Evolutionary conservation across 2,113 vertebrate species (phyloP), one percentile per base, ranked within the genome.

Genomic region (Halichoeres trimaculatus): DNA sequence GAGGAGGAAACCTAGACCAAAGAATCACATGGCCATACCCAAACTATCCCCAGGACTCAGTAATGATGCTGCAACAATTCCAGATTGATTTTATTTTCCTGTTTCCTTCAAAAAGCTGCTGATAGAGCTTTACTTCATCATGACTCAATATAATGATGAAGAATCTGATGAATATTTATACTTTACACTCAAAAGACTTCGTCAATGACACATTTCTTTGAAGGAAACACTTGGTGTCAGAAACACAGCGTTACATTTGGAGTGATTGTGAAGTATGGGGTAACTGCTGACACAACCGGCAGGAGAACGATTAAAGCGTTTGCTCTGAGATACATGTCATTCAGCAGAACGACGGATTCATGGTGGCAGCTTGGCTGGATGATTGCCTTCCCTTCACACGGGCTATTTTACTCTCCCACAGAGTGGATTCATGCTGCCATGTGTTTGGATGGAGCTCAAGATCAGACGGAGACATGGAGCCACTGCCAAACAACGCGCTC

Each of bases 351-450:
- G 58, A 59, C 74, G 60, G 59, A 83, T 75, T 80, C 35, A 35
- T 68, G 76, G 62, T 57, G 72, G 89, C 89, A 90, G 89, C 83
- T 91, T 91, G 87, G 56, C 83, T 91, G 90, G 88, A 90, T 26
- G 59, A 19, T 52, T 89, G 90, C 88, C 90, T 69, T 65, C 75
- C 35, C 57, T 57, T 85, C 67, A 71, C 68, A 30, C 81, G 48
- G 70, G 16, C 80, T 62, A 57, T 85, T 77, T 84, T 79, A 78
- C 87, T 89, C 87, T 87, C 84, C 86, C 85, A 86, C 86, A 71
- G 89, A 87, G 78, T 40, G 70, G 72, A 84, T 83, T 79, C 72
- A 85, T 81, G 78, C 83, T 88, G 80, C 79, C 77, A 86, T 90
- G 78, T 86, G 82, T 84, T 86, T 90, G 88, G 81, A 85, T 9